phyloP scores from a whole-genome alignment of 2,888 invertebrate genomes.

The Tetheella fluctuosa region DNA sequence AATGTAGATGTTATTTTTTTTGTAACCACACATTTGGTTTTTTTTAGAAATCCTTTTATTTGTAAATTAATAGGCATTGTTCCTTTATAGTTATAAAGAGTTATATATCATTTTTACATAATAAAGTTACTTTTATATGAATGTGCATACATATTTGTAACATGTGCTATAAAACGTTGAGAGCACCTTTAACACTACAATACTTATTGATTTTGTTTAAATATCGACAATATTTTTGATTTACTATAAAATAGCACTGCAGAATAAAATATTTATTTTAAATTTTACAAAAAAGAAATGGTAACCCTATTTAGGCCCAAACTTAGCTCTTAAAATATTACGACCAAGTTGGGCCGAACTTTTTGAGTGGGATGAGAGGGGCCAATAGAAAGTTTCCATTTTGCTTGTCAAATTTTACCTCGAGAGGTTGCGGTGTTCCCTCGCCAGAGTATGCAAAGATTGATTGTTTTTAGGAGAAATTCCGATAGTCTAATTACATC shows the following conservation, averaged over 20 bases:
- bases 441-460: not conserved
- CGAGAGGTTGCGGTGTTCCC: constrained; percentile 22
- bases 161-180: no score
- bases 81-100: no score
- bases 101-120: no score
- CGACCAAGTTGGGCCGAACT: constrained; percentile 39
- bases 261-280: not conserved
- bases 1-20: not conserved
- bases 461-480: not conserved
- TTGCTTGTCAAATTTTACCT: constrained; percentile 54
- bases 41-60: not conserved
- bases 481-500: not conserved
- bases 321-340: constrained; percentile 60
- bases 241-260: no score
- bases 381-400: constrained; percentile 59
- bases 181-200: no score
- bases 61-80: no score
- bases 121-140: no score
- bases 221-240: no score
- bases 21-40: not conserved
- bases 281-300: not conserved
- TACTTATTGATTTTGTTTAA: no score
- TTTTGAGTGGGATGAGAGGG: constrained; percentile 42
- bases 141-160: no score
- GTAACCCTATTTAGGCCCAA: constrained; percentile 25